A percentile compares a stretch with the other conserved stretches of the same genome.
Evolutionary conservation across 1,140 invertebrate genomes (phyloP).

Genomic region (Papilio helenus): DNA sequence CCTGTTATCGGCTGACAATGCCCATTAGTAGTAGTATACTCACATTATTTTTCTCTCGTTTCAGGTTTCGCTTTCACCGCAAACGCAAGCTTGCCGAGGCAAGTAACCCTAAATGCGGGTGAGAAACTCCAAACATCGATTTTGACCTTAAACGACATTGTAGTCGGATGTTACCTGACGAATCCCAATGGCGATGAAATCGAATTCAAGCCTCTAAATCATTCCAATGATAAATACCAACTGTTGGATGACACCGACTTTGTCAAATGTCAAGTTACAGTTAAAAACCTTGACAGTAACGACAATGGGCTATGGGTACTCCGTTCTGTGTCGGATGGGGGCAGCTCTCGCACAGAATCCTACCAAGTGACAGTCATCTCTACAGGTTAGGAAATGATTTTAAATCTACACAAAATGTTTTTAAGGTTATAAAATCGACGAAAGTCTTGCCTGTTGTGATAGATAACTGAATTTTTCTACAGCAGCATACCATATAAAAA

Average conservation of each 20-base stretch:
- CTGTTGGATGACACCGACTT: conserved; percentile 41
- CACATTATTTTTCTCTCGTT: not conserved
- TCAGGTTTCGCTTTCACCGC: conserved; percentile 34
- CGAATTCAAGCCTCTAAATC: conserved; percentile 48
- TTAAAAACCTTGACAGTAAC: conserved; percentile 43
- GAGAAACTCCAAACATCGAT: conserved; percentile 41
- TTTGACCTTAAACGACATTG: conserved; percentile 32
- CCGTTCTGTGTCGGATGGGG: conserved; percentile 36
- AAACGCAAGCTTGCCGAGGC: not conserved
- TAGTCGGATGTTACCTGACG: conserved; percentile 45
- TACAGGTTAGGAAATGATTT: conserved; percentile 46
- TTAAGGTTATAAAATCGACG: not conserved
- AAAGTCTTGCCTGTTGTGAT: no score
- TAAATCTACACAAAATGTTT: not conserved
- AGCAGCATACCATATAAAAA: no score
- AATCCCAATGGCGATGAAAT: conserved; percentile 38
- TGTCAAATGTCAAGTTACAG: conserved; percentile 40
- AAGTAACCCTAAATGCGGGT: conserved; percentile 39
- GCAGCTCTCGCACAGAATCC: conserved; percentile 19
- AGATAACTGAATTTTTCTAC: no score
- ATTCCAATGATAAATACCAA: conserved; percentile 45
- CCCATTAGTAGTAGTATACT: no score
- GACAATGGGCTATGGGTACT: conserved; percentile 51
- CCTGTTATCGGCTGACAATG: no score
- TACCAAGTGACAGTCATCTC: conserved; percentile 48